phyloP scores from a whole-genome alignment of 1,140 invertebrate species.

The Aphidius ervi region DNA sequence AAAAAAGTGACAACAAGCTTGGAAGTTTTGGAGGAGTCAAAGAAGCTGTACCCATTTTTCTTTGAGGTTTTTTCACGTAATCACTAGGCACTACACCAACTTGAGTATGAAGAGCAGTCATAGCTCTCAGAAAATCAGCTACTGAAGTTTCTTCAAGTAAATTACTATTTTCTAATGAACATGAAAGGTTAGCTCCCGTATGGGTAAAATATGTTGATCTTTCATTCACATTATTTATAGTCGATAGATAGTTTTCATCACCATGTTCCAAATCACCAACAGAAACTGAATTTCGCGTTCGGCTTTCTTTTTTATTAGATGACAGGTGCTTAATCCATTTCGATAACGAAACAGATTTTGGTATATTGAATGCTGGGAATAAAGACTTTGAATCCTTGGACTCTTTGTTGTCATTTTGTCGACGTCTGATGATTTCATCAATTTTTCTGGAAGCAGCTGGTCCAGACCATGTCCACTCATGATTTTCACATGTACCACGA shows the following conservation, averaged over 20 bases:
- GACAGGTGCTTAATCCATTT: conserved; percentile 44
- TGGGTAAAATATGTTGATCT: conserved; percentile 38
- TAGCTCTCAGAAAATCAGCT: conserved; percentile 67
- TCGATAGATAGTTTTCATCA: conserved; percentile 16
- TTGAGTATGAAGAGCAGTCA: conserved; percentile 59
- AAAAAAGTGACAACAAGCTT: conserved; percentile 47
- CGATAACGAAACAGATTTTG: background rate
- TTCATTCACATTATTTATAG: conserved; percentile 10
- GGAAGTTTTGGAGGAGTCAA: conserved; percentile 50
- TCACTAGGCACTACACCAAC: conserved; percentile 38
- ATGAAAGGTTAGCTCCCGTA: conserved; percentile 32
- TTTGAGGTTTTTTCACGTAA: conserved; percentile 39
- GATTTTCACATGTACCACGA: conserved; percentile 46
- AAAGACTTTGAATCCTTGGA: conserved; percentile 28
- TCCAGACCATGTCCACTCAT: conserved; percentile 67
- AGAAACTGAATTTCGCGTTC: conserved; percentile 26
- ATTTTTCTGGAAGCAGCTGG: conserved; percentile 58
- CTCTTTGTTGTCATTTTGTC: conserved; percentile 28
- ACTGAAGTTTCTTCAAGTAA: conserved; percentile 72
- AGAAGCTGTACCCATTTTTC: conserved; percentile 57
- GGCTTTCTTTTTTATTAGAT: conserved; percentile 26
- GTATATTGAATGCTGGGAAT: conserved; percentile 38
- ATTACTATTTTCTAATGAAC: conserved; percentile 48
- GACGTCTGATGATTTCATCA: conserved; percentile 53
- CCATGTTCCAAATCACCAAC: conserved; percentile 27